A percentile compares a stretch with the other conserved stretches of the same genome.
phyloP scores from a whole-genome alignment of 2,888 invertebrate species.

The Microctonus hyperodae region DNA sequence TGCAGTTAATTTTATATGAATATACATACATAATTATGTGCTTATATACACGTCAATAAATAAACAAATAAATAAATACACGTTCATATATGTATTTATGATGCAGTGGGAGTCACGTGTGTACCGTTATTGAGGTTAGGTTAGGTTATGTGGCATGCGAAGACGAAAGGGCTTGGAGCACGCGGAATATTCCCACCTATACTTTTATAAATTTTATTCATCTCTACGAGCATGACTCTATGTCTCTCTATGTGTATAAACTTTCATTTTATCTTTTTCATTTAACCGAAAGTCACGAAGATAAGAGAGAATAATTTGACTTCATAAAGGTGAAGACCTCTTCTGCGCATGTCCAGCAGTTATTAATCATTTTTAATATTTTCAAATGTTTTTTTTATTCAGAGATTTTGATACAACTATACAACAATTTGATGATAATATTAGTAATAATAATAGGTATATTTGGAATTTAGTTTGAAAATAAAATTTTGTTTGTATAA shows the following conservation, averaged over 20 bases:
- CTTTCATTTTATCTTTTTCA: background rate
- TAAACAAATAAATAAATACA: slow-evolving; percentile 12
- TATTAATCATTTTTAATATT: slow-evolving; percentile 35
- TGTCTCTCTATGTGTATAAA: background rate
- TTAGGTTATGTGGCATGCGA: slow-evolving; percentile 22
- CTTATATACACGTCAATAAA: background rate
- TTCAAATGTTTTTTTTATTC: slow-evolving; percentile 11
- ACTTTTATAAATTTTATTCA: background rate
- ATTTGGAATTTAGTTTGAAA: too few species aligned
- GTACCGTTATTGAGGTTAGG: slow-evolving; percentile 34
- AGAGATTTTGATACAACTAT: background rate
- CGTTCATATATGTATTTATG: slow-evolving; percentile 23
- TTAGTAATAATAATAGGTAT: too few species aligned
- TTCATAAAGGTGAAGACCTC: slow-evolving; percentile 14
- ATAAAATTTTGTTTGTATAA: too few species aligned
- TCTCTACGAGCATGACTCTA: background rate
- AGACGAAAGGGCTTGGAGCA: slow-evolving; percentile 27
- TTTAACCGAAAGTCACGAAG: background rate
- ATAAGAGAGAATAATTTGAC: background rate
- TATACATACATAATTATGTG: background rate
- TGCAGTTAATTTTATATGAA: too few species aligned
- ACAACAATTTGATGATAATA: too few species aligned
- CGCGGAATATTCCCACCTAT: slow-evolving; percentile 20
- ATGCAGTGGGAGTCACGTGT: slow-evolving; percentile 32
- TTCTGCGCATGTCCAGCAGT: slow-evolving; percentile 33